Conservation (phyloP, 2,113 vertebrate genomes). For the Terrapene triunguis region DNA sequence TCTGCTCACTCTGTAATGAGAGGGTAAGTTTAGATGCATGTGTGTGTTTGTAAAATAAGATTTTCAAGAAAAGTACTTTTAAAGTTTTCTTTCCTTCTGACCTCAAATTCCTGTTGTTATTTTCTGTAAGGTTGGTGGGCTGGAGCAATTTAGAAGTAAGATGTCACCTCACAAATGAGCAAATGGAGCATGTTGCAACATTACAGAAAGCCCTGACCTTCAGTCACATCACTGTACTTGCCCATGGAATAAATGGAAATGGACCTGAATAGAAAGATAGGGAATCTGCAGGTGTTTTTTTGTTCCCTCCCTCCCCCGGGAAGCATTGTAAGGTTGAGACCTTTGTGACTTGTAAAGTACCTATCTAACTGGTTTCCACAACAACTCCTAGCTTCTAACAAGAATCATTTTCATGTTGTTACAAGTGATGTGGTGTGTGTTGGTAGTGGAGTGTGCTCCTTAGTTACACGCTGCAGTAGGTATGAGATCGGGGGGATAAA, state of each 20-base stretch:
- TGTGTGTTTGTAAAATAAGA: background rate
- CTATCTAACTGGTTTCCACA: background rate
- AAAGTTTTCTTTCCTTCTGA: background rate
- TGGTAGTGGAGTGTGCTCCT: background rate
- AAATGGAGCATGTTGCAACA: background rate
- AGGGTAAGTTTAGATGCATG: background rate
- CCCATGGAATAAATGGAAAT: background rate
- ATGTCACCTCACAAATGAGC: background rate
- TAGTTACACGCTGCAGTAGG: background rate
- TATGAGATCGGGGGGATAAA: background rate
- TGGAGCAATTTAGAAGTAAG: background rate
- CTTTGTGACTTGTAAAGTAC: background rate
- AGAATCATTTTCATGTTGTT: constrained; percentile 9
- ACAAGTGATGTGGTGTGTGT: background rate
- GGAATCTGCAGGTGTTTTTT: background rate
- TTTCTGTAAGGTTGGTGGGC: background rate
- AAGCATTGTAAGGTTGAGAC: background rate
- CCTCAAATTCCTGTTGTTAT: background rate
- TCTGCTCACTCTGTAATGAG: background rate
- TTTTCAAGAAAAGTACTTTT: background rate
- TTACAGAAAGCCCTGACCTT: background rate
- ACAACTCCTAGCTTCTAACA: background rate
- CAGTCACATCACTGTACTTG: background rate
- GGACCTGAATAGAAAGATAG: background rate
- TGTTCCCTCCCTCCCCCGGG: background rate